Percentiles rank a stretch among this genome's conserved stretches.
phyloP scores from a whole-genome alignment of 2,888 invertebrate species.

The Rutpela maculata region DNA sequence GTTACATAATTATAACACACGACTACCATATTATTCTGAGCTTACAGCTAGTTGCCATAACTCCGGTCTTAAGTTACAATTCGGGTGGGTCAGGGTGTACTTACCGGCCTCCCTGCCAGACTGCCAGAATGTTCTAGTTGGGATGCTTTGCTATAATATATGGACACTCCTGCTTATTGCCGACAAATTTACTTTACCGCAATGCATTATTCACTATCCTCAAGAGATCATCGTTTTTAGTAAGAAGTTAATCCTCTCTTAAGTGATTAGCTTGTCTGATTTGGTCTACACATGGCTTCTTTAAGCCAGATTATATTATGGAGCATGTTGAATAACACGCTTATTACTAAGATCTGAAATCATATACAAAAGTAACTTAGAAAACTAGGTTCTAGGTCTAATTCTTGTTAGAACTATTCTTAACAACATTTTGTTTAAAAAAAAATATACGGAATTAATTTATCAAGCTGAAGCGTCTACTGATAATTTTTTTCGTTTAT shows the following conservation, averaged over 20 bases:
- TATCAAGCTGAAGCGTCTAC: no score
- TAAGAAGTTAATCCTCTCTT: neutral
- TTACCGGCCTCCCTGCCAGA: slow-evolving; percentile 1
- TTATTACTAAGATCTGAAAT: no score
- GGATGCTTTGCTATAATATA: neutral
- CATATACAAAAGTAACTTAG: no score
- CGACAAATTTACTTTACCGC: slow-evolving; percentile 7
- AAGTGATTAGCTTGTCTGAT: neutral
- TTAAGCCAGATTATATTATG: no score
- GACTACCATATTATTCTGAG: slow-evolving; percentile 15
- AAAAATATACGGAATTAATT: no score
- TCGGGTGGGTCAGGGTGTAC: neutral
- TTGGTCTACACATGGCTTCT: neutral
- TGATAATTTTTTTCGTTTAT: no score
- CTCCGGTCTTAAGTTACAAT: slow-evolving; percentile 21
- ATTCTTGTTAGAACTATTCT: no score
- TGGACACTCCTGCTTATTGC: neutral
- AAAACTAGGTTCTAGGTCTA: no score
- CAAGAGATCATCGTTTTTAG: slow-evolving; percentile 1
- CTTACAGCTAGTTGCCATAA: slow-evolving; percentile 12
- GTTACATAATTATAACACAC: slow-evolving; percentile 3
- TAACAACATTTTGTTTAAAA: no score
- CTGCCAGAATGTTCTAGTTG: neutral
- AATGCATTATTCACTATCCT: neutral
- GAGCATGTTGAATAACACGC: no score